Evolutionary conservation across 2,113 vertebrate genomes (phyloP).

Genomic region (Monopterus albus): DNA sequence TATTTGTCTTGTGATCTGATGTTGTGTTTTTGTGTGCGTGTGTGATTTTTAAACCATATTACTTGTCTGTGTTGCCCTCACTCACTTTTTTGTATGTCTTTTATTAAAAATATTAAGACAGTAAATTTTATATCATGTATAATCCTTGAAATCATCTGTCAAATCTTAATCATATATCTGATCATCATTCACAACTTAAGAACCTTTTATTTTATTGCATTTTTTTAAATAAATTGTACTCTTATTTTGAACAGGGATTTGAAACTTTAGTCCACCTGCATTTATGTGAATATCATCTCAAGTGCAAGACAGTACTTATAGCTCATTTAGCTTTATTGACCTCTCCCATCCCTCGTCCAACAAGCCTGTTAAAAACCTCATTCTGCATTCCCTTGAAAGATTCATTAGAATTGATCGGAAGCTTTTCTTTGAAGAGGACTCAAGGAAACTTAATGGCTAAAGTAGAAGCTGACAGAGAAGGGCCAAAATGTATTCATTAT

Average conservation of each 20-base stretch:
- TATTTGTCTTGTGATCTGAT: slow-evolving; percentile 54
- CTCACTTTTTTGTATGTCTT: not conserved
- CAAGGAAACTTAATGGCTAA: slow-evolving; percentile 74
- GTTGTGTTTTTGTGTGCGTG: slow-evolving; percentile 21
- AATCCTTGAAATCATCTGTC: not conserved
- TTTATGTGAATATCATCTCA: slow-evolving; percentile 58
- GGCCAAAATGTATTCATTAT: slow-evolving; percentile 62
- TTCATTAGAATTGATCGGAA: slow-evolving; percentile 81
- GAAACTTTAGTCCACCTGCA: slow-evolving; percentile 30
- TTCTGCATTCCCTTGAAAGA: slow-evolving; percentile 76
- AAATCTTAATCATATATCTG: not conserved
- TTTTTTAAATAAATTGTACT: not conserved
- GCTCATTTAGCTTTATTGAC: slow-evolving; percentile 76
- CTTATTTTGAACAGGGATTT: slow-evolving; percentile 38
- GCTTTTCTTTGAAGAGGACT: slow-evolving; percentile 75
- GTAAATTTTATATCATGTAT: not conserved
- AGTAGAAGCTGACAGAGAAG: slow-evolving; percentile 62
- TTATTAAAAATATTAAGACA: not conserved
- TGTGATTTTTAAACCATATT: slow-evolving; percentile 12
- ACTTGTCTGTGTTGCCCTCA: slow-evolving; percentile 7
- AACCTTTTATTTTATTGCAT: too few relatives aligned
- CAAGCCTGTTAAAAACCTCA: slow-evolving; percentile 73
- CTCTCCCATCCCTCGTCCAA: slow-evolving; percentile 66
- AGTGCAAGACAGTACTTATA: slow-evolving; percentile 64
- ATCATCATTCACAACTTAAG: slow-evolving; percentile 7